phyloP scores from a whole-genome alignment of 1,140 invertebrate species.

The Coelopa frigida region DNA sequence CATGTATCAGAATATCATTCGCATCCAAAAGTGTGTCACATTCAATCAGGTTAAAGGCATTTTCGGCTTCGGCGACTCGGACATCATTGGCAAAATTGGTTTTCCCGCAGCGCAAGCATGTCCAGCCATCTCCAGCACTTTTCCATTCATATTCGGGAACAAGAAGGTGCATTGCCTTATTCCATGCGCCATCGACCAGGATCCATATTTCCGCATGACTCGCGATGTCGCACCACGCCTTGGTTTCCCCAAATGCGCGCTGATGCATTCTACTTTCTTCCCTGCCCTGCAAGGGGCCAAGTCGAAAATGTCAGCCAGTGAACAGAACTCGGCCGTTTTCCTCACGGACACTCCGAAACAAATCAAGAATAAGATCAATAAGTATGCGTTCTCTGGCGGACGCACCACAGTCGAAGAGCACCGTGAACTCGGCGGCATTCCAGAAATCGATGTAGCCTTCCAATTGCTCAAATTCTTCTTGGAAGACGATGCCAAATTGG shows the following conservation, averaged over 20 bases:
- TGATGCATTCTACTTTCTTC: conserved; percentile 92
- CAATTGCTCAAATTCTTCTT: conserved; percentile 95
- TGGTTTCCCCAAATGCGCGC: conserved; percentile 83
- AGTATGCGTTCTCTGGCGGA: conserved; percentile 98
- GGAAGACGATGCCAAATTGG: conserved; percentile 86
- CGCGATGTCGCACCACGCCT: conserved; percentile 90
- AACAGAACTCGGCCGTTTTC: conserved; percentile 90
- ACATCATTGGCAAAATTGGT: conserved; percentile 92
- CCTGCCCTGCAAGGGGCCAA: conserved; percentile 93
- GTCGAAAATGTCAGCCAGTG: conserved; percentile 97
- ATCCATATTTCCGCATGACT: conserved; percentile 98
- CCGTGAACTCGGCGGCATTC: conserved; percentile 82
- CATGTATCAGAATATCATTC: conserved; percentile 88
- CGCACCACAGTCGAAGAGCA: conserved; percentile 91
- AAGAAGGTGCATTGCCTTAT: conserved; percentile 84
- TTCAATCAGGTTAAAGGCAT: conserved; percentile 95
- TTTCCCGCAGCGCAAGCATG: conserved; percentile 97
- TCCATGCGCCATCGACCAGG: conserved; percentile 99
- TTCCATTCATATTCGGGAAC: conserved; percentile 88
- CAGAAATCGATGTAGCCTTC: conserved; percentile 91
- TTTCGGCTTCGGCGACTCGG: conserved; percentile 95
- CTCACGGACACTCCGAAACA: conserved; percentile 92
- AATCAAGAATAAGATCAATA: conserved; percentile 97
- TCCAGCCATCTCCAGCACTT: conserved; percentile 89
- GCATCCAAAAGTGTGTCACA: conserved; percentile 88